phyloP scores from a whole-genome alignment of 1,140 invertebrate genomes.

The Venturia canescens region DNA sequence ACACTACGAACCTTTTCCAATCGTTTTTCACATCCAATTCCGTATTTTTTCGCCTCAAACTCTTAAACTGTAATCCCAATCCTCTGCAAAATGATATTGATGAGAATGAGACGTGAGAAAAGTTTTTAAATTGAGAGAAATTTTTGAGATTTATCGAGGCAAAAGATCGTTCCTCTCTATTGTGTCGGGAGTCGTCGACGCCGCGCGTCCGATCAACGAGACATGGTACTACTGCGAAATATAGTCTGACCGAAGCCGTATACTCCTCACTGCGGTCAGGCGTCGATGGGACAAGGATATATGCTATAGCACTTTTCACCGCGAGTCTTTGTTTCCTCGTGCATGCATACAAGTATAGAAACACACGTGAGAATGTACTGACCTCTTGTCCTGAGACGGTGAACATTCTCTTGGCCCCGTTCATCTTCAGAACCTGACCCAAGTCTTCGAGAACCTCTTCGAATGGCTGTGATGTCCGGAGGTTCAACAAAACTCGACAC shows the following conservation, averaged over 20 bases:
- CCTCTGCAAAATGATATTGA: too few relatives aligned
- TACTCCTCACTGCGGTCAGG: slow-evolving; percentile 48
- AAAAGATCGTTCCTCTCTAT: background rate
- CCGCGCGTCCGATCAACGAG: background rate
- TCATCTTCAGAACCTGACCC: slow-evolving; percentile 94
- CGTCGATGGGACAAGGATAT: background rate
- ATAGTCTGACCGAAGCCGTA: slow-evolving; percentile 45
- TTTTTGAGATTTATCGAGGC: too few relatives aligned
- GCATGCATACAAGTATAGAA: background rate
- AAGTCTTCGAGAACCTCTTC: slow-evolving; percentile 96
- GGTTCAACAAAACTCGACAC: slow-evolving; percentile 93
- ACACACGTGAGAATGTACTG: slow-evolving; percentile 61
- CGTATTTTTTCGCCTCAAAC: too few relatives aligned
- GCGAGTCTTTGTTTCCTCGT: background rate
- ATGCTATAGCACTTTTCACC: slow-evolving; percentile 29
- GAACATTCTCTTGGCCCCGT: slow-evolving; percentile 92
- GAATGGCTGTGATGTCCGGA: slow-evolving; percentile 94
- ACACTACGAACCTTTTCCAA: too few relatives aligned
- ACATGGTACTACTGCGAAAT: background rate
- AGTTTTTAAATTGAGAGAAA: too few relatives aligned
- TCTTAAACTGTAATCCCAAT: too few relatives aligned
- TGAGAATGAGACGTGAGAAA: too few relatives aligned
- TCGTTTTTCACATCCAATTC: too few relatives aligned
- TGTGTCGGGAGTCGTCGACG: background rate
- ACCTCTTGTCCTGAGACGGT: slow-evolving; percentile 94